Percentiles rank a stretch among this genome's conserved stretches.
These are phyloP conservation scores for Ethmia dodecea DNA, from an alignment of 2,888 invertebrate species.

Conservation along the genomic window DNA sequence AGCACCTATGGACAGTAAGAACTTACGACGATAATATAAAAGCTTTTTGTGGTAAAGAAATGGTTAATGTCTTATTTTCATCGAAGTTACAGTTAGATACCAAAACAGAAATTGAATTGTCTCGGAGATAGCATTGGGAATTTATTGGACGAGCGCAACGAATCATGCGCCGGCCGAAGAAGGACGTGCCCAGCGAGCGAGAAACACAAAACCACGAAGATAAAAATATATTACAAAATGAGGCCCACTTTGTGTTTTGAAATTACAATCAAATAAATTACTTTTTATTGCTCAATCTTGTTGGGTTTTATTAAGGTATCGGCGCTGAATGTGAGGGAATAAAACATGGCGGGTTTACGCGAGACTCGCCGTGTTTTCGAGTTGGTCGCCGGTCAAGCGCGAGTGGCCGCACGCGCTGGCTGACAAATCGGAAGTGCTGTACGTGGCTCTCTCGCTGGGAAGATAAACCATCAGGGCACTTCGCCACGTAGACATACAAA, in stretches of 20 bases:
- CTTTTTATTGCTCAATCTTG: conserved; percentile 78
- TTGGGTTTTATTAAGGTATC: conserved; percentile 77
- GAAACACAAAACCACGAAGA: conserved; percentile 73
- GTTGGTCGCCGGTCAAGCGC: conserved; percentile 22
- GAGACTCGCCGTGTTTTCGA: conserved; percentile 59
- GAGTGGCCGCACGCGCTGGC: conserved; percentile 26
- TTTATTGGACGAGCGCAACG: conserved; percentile 51
- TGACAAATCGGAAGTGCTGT: conserved; percentile 57
- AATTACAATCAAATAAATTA: conserved; percentile 78
- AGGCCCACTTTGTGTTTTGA: conserved; percentile 76
- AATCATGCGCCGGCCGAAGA: conserved; percentile 44
- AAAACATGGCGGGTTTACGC: conserved; percentile 73
- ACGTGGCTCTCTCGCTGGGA: conserved; percentile 59
- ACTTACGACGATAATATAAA: conserved; percentile 14
- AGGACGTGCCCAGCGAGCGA: conserved; percentile 60
- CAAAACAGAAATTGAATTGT: conserved; percentile 53
- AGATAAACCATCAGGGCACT: conserved; percentile 60
- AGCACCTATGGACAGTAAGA: neutral
- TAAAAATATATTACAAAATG: conserved; percentile 77
- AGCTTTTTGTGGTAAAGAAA: conserved; percentile 39
- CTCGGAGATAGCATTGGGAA: conserved; percentile 45
- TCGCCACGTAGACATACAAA: conserved; percentile 53
- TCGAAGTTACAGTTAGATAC: conserved; percentile 38
- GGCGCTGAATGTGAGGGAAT: conserved; percentile 68
- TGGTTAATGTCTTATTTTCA: conserved; percentile 55